Percentiles rank a stretch among this genome's conserved stretches.
Evolutionary conservation across 2,113 vertebrate species (phyloP).

Genomic region (Trichechus manatus): DNA sequence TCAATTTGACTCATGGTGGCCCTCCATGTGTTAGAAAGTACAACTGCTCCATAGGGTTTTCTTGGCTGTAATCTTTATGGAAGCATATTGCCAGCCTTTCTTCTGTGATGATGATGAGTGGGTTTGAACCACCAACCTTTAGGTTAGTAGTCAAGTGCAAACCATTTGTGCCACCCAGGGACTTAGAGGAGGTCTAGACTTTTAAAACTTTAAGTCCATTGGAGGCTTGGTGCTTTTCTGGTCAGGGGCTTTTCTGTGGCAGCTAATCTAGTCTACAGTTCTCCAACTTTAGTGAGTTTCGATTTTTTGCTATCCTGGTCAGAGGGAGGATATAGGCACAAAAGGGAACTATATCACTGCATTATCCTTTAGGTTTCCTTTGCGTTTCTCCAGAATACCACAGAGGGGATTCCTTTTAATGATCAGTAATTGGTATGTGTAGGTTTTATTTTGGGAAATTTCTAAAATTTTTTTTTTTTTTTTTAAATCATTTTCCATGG

Average conservation of each 20-base stretch:
- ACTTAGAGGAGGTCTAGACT: not conserved
- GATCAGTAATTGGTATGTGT: not conserved
- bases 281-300: fast-evolving
- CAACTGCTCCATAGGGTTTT: not conserved
- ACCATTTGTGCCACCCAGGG: not conserved
- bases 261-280: not conserved
- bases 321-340: not conserved
- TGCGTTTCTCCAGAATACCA: not conserved
- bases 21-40: not conserved
- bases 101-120: not conserved
- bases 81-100: not conserved
- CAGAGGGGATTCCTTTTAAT: conserved; percentile 59
- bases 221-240: not conserved
- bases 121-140: not conserved
- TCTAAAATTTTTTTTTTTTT: not conserved
- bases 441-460: conserved; percentile 33
- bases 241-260: not conserved
- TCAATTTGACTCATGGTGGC: not conserved
- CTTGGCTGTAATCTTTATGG: not conserved
- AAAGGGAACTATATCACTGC: not conserved
- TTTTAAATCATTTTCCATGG: not conserved
- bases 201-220: not conserved
- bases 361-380: not conserved
- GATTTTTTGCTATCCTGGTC: not conserved
- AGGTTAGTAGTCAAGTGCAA: not conserved